Percentiles rank a stretch among this genome's conserved stretches.
phyloP scores from a whole-genome alignment of 2,888 invertebrate genomes.

The Cheilosia grossa region DNA sequence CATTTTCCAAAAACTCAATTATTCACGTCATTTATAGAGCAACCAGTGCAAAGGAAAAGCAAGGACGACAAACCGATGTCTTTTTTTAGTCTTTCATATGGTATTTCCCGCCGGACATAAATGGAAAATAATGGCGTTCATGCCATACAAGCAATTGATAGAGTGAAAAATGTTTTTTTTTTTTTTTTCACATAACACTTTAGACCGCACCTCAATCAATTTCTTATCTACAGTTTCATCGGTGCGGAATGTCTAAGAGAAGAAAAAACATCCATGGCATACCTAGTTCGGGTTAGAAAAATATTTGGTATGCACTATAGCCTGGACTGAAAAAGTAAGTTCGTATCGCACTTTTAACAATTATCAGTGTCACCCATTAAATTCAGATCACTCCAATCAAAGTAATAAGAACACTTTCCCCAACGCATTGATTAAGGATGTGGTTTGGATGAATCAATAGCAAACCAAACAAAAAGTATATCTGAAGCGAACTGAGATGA shows the following conservation, averaged over 20 bases:
- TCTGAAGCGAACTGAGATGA: neutral
- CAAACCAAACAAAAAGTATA: neutral
- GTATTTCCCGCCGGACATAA: neutral
- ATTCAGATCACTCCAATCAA: neutral
- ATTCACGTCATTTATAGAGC: neutral
- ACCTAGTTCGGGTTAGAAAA: no score
- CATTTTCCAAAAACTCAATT: slow-evolving; percentile 13
- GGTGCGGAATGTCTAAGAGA: neutral
- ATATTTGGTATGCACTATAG: no score
- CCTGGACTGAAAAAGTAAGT: no score
- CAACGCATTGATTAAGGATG: neutral
- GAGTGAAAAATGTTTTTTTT: slow-evolving; percentile 2
- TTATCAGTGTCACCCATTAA: neutral
- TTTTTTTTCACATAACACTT: slow-evolving; percentile 7
- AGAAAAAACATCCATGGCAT: neutral
- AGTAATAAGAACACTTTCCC: neutral
- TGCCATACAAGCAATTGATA: neutral
- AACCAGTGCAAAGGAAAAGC: neutral
- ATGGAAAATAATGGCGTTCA: slow-evolving; percentile 15
- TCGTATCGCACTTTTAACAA: no score
- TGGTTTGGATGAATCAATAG: neutral
- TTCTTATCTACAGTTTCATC: neutral
- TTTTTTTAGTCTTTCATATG: neutral
- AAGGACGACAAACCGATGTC: neutral
- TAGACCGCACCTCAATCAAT: slow-evolving; percentile 24